Conservation (phyloP, 2,888 invertebrate genomes). For the Agrochola circellaris region DNA sequence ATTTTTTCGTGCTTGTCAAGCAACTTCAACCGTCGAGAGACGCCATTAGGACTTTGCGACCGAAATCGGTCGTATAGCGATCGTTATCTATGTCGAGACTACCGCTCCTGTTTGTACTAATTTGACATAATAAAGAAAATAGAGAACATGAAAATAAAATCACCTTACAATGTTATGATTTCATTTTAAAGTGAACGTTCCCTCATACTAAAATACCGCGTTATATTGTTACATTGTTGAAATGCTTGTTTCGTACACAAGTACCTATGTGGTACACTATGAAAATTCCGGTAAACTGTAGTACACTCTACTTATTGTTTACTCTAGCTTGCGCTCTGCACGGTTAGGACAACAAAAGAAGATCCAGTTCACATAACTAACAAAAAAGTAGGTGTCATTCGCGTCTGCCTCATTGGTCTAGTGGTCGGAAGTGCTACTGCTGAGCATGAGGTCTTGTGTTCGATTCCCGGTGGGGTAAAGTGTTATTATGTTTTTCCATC, state of each 20-base stretch:
- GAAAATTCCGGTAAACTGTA: constrained; percentile 53
- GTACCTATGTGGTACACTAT: constrained; percentile 6
- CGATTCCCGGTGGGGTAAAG: no score
- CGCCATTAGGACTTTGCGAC: no score
- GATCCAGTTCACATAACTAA: not conserved
- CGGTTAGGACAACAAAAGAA: not conserved
- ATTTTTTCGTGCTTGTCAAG: no score
- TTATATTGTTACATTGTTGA: constrained; percentile 52
- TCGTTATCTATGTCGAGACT: no score
- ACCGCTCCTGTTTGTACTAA: no score
- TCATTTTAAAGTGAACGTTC: constrained; percentile 25
- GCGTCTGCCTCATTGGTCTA: no score
- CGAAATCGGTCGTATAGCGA: no score
- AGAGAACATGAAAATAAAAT: not conserved
- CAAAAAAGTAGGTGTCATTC: not conserved
- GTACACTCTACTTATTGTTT: constrained; percentile 56
- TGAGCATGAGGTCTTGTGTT: no score
- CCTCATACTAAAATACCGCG: constrained; percentile 24
- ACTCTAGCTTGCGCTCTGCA: constrained; percentile 32
- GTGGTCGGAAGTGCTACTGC: no score
- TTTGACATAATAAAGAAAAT: no score
- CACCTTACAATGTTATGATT: constrained; percentile 23
- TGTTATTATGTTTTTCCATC: no score
- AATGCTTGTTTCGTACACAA: constrained; percentile 34
- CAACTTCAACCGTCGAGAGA: no score